Percentiles rank a stretch among this genome's conserved stretches.
These are phyloP conservation scores for Pangasius djambal DNA, from an alignment of 2,797 vertebrate genomes.

Conservation along the genomic window DNA sequence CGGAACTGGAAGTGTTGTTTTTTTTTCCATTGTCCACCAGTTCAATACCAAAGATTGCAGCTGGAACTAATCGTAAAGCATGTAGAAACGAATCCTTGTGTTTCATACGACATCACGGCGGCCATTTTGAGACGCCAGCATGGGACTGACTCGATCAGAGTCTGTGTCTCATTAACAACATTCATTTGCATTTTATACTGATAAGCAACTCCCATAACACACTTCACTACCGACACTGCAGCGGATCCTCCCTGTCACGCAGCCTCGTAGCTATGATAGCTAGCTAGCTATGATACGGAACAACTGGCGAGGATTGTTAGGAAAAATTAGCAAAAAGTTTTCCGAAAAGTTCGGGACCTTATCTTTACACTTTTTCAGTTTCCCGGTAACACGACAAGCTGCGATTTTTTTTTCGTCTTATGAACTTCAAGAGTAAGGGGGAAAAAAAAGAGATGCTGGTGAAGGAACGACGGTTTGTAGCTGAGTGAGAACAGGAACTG, in stretches of 20 bases:
- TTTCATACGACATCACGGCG: background rate
- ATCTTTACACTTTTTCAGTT: background rate
- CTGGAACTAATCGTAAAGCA: background rate
- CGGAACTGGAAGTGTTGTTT: background rate
- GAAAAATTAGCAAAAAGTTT: background rate
- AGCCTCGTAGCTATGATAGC: conserved; percentile 49
- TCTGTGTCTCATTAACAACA: background rate
- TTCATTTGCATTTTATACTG: background rate
- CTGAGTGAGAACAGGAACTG: too few relatives aligned
- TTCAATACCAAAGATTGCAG: background rate
- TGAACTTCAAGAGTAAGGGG: too few relatives aligned
- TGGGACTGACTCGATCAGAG: too few relatives aligned
- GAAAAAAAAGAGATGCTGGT: too few relatives aligned
- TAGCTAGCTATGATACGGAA: too few relatives aligned
- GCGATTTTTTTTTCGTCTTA: too few relatives aligned
- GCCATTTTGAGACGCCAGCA: background rate
- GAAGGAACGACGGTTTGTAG: too few relatives aligned
- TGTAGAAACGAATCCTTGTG: background rate
- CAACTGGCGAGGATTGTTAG: background rate
- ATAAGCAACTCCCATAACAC: background rate
- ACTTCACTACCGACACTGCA: background rate
- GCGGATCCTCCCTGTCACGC: conserved; percentile 21
- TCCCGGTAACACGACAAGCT: background rate
- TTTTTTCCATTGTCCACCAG: background rate
- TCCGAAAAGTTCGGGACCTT: background rate